Evolutionary conservation across 2,113 vertebrate species (phyloP).

Genomic region (Limnothrissa miodon): DNA sequence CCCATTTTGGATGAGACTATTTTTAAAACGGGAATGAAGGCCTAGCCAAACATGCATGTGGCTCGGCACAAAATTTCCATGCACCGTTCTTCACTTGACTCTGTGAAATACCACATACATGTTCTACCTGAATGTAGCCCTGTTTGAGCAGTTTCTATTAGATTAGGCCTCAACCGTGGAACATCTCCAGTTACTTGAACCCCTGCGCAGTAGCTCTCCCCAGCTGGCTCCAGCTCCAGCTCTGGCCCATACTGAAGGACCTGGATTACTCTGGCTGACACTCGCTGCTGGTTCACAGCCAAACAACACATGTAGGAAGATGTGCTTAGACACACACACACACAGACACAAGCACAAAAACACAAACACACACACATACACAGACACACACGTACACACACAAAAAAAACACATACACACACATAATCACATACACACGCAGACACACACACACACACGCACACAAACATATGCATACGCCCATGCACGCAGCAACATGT

Average conservation of each 20-base stretch:
- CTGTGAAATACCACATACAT: neutral
- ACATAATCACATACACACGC: neutral
- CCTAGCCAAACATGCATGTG: neutral
- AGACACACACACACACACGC: neutral
- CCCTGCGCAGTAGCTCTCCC: neutral
- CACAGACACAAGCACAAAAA: neutral
- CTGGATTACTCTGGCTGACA: neutral
- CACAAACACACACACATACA: neutral
- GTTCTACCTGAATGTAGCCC: neutral
- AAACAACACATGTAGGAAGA: slow-evolving; percentile 13
- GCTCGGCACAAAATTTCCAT: neutral
- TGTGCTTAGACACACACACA: slow-evolving; percentile 19
- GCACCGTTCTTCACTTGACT: neutral
- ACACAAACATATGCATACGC: neutral
- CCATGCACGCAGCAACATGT: neutral
- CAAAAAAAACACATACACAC: slow-evolving; percentile 9
- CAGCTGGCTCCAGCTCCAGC: neutral
- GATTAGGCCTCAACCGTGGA: neutral
- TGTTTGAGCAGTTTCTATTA: slow-evolving; percentile 1
- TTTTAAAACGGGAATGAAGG: neutral
- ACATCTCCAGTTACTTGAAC: neutral
- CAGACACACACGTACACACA: neutral
- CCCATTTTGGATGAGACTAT: neutral
- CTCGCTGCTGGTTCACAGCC: neutral
- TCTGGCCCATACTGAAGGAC: neutral